Conservation (phyloP, 2,113 vertebrate genomes). For the human (Homo sapiens) region DNA sequence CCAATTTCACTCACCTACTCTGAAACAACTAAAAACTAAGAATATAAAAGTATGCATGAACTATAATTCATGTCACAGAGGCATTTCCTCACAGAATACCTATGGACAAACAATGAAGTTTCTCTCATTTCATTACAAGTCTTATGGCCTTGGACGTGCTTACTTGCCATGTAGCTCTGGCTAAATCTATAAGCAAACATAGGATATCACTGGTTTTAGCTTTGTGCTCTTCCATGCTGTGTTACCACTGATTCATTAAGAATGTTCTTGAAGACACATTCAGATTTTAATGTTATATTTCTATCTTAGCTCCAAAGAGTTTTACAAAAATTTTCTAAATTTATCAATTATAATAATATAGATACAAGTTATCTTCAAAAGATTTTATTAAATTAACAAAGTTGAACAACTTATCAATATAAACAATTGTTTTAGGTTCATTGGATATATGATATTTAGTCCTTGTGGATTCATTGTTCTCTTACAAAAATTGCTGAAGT, state of each 20-base stretch:
- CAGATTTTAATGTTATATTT: neutral
- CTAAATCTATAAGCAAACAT: neutral
- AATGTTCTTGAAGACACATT: neutral
- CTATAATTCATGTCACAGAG: neutral
- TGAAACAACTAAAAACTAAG: neutral
- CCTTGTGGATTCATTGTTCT: neutral
- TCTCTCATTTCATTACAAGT: neutral
- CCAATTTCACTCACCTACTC: neutral
- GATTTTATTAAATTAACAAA: neutral
- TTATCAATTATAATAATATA: neutral
- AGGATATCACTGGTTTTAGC: neutral
- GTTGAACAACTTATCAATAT: neutral
- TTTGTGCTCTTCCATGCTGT: neutral
- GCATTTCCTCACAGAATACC: neutral
- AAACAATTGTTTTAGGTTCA: neutral
- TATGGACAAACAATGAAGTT: neutral
- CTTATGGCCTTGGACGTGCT: neutral
- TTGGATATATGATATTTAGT: neutral
- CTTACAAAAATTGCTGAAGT: neutral
- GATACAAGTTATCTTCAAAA: neutral
- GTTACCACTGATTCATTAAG: neutral
- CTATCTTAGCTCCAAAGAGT: neutral
- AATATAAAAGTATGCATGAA: neutral
- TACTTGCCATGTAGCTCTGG: neutral
- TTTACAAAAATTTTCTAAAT: constrained; percentile 1